Percentiles rank a stretch among this genome's conserved stretches.
Evolutionary conservation across 2,113 vertebrate species (phyloP).

Genomic region (Sterna hirundo): DNA sequence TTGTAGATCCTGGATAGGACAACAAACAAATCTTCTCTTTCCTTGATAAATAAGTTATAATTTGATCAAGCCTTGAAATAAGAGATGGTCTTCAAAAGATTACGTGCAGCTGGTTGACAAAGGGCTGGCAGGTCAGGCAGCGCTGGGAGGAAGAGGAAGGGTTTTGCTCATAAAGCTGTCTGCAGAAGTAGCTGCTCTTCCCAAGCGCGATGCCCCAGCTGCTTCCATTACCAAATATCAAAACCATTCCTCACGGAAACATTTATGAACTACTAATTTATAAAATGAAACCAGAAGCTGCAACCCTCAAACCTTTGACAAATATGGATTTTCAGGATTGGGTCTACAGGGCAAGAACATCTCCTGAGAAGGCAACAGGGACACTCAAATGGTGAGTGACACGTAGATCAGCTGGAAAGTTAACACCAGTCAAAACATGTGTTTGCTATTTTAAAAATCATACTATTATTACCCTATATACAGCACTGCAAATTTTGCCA

Average conservation of each 20-base stretch:
- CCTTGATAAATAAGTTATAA: not conserved
- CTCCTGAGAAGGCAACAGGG: not conserved
- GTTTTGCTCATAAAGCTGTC: not conserved
- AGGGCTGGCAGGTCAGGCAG: not conserved
- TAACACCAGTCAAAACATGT: not conserved
- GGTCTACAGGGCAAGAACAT: rapidly evolving
- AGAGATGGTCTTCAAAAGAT: not conserved
- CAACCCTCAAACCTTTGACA: not conserved
- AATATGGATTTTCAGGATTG: rapidly evolving
- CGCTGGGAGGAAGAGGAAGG: not conserved
- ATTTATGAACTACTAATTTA: not conserved
- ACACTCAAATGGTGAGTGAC: rapidly evolving
- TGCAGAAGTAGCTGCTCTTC: not conserved
- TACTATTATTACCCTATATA: not conserved
- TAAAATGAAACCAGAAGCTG: not conserved
- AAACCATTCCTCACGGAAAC: not conserved
- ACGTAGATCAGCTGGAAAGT: not conserved
- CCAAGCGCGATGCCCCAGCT: not conserved
- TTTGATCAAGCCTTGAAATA: not conserved
- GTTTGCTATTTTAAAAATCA: not conserved
- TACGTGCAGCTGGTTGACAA: not conserved
- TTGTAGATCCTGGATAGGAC: not conserved
- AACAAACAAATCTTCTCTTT: not conserved
- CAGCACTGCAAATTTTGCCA: not conserved
- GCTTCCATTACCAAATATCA: not conserved